Evolutionary conservation across 1,140 invertebrate species (phyloP), one percentile per base, ranked within the genome.

Genomic region (Bombus vancouverensis): DNA sequence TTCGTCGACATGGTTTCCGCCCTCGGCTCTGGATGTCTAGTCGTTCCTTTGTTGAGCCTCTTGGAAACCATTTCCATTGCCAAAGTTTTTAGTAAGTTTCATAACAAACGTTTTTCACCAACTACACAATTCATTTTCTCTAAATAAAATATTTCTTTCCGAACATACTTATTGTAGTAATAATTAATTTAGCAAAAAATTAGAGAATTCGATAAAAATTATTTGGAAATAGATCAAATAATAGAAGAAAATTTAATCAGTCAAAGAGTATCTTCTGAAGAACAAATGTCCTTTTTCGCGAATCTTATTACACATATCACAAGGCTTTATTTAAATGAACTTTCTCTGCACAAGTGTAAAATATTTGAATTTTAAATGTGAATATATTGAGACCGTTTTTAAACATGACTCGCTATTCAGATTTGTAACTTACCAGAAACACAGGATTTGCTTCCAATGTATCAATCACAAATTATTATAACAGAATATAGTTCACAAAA

Each of bases 21-120:
- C 10, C 94, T 98, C 70, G 97, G 97, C 25, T 97, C 97, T 10
- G 97, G 97, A n/a, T 96, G 98, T 85, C 95, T 98, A 80, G 96
- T 98, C n/a, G 96, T 98, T 70, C 97, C 98, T 22, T 92, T 98
- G 44, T 94, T 98, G 39, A 97, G 97, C 53, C 96, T 98, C n/a
- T 94, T 98, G 44, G 98, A 98, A 94, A 97, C 97, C 86, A 97
- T 98, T 80, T 97, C 98, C 8, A 96, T 98, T 59, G 97, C 97
- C 13, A 98, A 98, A 96, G 97, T 97, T 6, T 98, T 98, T 92
- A 96, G 97, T 97, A 93, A 97, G 96, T 74, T 15, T 15, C 22
- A 25, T 1, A 18, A 5, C 25, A 59, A 22, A 32, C 42, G 9
- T 12, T 53, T 57, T 0, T 25, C 42, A 25, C 9, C 13, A 32